Evolutionary conservation across 2,113 vertebrate genomes (phyloP).

Genomic region (Oreochromis tanganicae): DNA sequence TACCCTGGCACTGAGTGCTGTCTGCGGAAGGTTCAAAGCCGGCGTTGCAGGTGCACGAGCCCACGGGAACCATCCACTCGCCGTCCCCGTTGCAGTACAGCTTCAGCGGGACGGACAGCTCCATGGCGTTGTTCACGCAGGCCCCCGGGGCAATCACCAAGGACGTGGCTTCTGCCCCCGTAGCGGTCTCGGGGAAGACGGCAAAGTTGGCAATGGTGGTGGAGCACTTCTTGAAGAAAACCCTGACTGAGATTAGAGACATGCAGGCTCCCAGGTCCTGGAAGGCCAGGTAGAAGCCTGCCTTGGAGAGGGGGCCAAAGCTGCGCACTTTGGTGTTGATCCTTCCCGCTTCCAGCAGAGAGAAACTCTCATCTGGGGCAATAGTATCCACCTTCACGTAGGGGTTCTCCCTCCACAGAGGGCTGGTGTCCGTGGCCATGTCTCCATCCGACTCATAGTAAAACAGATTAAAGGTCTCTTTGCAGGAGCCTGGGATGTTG

Average conservation of each 20-base stretch:
- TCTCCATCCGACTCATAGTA: slow-evolving; percentile 94
- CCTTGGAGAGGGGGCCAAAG: slow-evolving; percentile 93
- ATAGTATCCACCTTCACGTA: slow-evolving; percentile 99
- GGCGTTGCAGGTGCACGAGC: slow-evolving; percentile 89
- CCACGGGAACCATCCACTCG: slow-evolving; percentile 98
- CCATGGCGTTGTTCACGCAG: slow-evolving; percentile 88
- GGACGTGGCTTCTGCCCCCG: slow-evolving; percentile 91
- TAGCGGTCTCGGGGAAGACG: slow-evolving; percentile 93
- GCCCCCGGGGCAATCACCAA: slow-evolving; percentile 92
- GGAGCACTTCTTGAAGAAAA: slow-evolving; percentile 98
- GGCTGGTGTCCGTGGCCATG: slow-evolving; percentile 83
- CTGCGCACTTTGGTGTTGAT: slow-evolving; percentile 98
- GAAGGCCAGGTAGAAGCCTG: slow-evolving; percentile 96
- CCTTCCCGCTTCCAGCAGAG: slow-evolving; percentile 84
- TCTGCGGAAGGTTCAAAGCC: slow-evolving; percentile 87
- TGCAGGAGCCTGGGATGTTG: slow-evolving; percentile 97
- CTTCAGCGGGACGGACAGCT: slow-evolving; percentile 94
- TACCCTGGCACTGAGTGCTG: slow-evolving; percentile 91
- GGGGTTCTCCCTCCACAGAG: slow-evolving; percentile 97
- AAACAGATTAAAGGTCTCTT: slow-evolving; percentile 99
- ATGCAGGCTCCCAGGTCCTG: slow-evolving; percentile 97
- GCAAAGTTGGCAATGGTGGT: slow-evolving; percentile 94
- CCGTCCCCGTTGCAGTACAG: slow-evolving; percentile 97
- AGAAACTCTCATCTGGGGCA: slow-evolving; percentile 95
- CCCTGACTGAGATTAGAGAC: slow-evolving; percentile 93